phyloP scores from a whole-genome alignment of 2,888 invertebrate species.

The Gonocerus acuteangulatus region DNA sequence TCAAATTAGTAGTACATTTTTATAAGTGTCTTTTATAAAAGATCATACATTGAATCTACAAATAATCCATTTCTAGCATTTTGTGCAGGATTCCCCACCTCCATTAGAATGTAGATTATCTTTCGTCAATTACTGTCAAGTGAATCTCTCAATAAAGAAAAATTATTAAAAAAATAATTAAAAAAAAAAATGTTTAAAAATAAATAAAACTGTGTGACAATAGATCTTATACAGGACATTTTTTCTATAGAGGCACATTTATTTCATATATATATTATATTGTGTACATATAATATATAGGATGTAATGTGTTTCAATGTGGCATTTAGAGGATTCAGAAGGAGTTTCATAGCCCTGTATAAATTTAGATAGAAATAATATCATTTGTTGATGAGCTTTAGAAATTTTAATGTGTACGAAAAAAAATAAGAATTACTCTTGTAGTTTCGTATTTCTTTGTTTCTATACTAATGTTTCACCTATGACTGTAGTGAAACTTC shows the following conservation, averaged over 20 bases:
- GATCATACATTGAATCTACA: no score
- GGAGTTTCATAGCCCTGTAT: slow-evolving; percentile 26
- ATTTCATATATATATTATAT: slow-evolving; percentile 24
- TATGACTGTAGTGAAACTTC: slow-evolving; percentile 24
- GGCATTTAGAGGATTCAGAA: slow-evolving; percentile 24
- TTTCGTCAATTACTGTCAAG: slow-evolving; percentile 35
- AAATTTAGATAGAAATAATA: slow-evolving; percentile 18
- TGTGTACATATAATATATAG: slow-evolving; percentile 22
- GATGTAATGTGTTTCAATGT: slow-evolving; percentile 26
- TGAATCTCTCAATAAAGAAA: slow-evolving; percentile 30
- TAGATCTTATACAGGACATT: slow-evolving; percentile 38
- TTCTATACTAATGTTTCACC: slow-evolving; percentile 18
- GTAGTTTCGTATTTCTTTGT: slow-evolving; percentile 14
- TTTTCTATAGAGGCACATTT: slow-evolving; percentile 31
- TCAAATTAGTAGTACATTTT: no score
- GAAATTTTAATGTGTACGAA: slow-evolving; percentile 21
- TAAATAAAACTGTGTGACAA: slow-evolving; percentile 36
- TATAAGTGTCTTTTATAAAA: no score
- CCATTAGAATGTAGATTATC: slow-evolving; percentile 30
- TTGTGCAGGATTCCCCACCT: not conserved
- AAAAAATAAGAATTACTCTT: slow-evolving; percentile 1
- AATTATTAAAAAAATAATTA: not conserved
- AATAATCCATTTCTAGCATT: not conserved
- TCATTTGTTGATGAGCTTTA: slow-evolving; percentile 26
- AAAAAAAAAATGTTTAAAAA: slow-evolving; percentile 10